phyloP scores from a whole-genome alignment of 1,140 invertebrate genomes.

The Drosophila arizonae region DNA sequence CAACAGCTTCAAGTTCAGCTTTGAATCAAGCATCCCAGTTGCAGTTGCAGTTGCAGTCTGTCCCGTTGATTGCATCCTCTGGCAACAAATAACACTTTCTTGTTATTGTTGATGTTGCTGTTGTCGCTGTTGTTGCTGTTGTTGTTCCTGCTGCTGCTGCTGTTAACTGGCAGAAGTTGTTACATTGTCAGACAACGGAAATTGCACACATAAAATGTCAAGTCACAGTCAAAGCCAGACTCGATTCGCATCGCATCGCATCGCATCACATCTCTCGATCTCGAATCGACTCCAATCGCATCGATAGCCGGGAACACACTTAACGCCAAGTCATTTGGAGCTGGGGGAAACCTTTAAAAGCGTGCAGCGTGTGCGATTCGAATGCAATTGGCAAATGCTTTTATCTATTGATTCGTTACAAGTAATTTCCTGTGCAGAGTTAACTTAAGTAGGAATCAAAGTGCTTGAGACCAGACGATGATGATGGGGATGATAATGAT shows the following conservation, averaged over 20 bases:
- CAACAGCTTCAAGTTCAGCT: slow-evolving; percentile 6
- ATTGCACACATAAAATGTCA: slow-evolving; percentile 67
- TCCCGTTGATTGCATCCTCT: slow-evolving; percentile 24
- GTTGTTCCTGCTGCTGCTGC: slow-evolving; percentile 18
- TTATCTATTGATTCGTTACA: slow-evolving; percentile 76
- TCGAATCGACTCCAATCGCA: neutral
- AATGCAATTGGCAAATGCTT: slow-evolving; percentile 69
- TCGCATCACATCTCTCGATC: slow-evolving; percentile 2
- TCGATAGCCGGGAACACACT: slow-evolving; percentile 22
- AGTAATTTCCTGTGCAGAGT: slow-evolving; percentile 66
- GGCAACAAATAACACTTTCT: slow-evolving; percentile 11
- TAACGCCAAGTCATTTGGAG: slow-evolving; percentile 36
- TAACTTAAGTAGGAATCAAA: slow-evolving; percentile 5
- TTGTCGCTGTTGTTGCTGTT: slow-evolving; percentile 18
- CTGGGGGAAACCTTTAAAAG: slow-evolving; percentile 1
- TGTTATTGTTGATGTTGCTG: slow-evolving; percentile 10
- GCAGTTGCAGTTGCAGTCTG: slow-evolving; percentile 1
- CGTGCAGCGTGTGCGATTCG: slow-evolving; percentile 30
- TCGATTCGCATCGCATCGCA: slow-evolving; percentile 23
- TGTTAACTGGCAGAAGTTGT: slow-evolving; percentile 73
- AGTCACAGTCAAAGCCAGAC: slow-evolving; percentile 41
- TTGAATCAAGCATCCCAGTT: slow-evolving; percentile 7
- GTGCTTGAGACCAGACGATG: neutral
- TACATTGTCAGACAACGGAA: slow-evolving; percentile 76
- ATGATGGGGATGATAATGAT: slow-evolving; percentile 2